phyloP scores from a whole-genome alignment of 2,888 invertebrate species.

The Ctena decussata region DNA sequence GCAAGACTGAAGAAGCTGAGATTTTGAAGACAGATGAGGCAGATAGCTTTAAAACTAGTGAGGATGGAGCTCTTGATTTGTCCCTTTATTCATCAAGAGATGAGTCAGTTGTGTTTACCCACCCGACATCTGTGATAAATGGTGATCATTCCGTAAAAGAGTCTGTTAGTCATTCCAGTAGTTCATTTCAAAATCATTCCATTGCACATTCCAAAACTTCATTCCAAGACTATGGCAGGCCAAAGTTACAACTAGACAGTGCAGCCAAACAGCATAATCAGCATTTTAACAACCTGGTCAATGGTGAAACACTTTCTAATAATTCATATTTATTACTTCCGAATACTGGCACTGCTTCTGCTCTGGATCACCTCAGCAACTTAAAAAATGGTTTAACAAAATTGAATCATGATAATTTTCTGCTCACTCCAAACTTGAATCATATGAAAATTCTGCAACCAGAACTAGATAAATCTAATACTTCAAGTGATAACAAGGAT shows the following conservation, averaged over 20 bases:
- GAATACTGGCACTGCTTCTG: not conserved
- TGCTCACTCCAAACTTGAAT: not conserved
- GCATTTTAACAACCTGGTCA: too few species aligned
- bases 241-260: not conserved
- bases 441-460: not conserved
- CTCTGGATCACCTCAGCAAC: not conserved
- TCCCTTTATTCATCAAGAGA: not conserved
- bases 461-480: constrained; percentile 36
- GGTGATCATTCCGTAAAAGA: not conserved
- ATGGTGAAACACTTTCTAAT: not conserved
- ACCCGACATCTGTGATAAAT: not conserved
- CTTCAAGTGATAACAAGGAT: constrained; percentile 45
- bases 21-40: not conserved
- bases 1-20: not conserved
- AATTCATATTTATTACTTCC: too few species aligned
- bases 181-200: not conserved
- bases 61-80: not conserved
- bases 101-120: not conserved
- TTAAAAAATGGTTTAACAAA: not conserved
- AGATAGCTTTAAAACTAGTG: not conserved
- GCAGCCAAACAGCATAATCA: not conserved
- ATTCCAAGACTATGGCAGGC: not conserved
- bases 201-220: not conserved
- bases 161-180: not conserved
- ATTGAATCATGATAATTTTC: not conserved